Evolutionary conservation across 2,113 vertebrate genomes (phyloP).

Genomic region (Sitta europaea): DNA sequence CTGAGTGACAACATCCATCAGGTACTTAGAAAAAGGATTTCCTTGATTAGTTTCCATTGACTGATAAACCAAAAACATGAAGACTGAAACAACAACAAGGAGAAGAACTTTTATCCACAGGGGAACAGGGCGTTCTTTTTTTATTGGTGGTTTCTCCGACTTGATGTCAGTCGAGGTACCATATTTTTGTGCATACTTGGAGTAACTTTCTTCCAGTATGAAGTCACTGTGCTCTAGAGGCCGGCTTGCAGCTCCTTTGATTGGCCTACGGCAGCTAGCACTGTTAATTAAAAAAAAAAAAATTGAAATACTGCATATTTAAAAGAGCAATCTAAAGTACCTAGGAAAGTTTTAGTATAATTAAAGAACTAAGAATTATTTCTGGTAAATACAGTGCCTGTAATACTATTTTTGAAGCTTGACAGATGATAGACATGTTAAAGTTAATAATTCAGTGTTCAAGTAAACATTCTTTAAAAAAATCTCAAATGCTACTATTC

Average conservation of each 20-base stretch:
- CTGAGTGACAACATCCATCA: background rate
- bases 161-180: slow-evolving; percentile 66
- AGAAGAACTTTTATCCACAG: slow-evolving; percentile 90
- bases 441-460: background rate
- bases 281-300: slow-evolving; percentile 64
- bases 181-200: slow-evolving; percentile 74
- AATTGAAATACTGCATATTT: background rate
- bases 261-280: slow-evolving; percentile 89
- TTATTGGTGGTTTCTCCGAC: slow-evolving; percentile 63
- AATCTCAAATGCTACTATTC: background rate
- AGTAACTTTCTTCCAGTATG: slow-evolving; percentile 76
- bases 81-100: slow-evolving; percentile 74
- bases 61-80: slow-evolving; percentile 90
- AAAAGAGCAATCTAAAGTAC: background rate
- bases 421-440: background rate
- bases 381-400: background rate
- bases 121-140: slow-evolving; percentile 72
- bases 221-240: slow-evolving; percentile 78
- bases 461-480: background rate
- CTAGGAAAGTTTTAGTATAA: background rate
- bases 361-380: background rate
- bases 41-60: slow-evolving; percentile 91
- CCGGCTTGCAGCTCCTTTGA: slow-evolving; percentile 88
- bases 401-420: background rate
- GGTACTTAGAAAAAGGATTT: slow-evolving; percentile 74